Conservation (phyloP, 2,888 invertebrate species). For the Erpobdella octoculata region DNA sequence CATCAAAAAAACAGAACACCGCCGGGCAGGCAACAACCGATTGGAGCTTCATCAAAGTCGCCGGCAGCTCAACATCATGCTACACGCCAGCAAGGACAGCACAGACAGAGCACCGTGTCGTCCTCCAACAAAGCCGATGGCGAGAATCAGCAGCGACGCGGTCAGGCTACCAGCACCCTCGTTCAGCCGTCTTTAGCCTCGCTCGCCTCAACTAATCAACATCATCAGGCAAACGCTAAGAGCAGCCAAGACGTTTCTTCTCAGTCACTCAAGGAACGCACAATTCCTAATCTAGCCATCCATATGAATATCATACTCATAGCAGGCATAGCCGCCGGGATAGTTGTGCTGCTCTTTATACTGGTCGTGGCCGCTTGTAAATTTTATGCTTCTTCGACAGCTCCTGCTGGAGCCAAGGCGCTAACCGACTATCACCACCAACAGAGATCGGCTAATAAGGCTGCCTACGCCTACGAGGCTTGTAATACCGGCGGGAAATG, state of each 20-base stretch:
- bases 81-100: background rate
- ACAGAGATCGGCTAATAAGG: constrained; percentile 11
- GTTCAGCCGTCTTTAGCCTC: background rate
- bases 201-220: background rate
- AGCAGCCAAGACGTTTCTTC: constrained; percentile 19
- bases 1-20: background rate
- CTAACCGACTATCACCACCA: constrained; percentile 17
- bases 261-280: constrained; percentile 13
- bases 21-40: background rate
- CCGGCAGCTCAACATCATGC: constrained; percentile 6
- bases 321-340: constrained; percentile 28
- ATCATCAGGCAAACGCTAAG: background rate
- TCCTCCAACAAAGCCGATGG: background rate
- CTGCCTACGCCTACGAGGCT: constrained; percentile 30
- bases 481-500: constrained; percentile 28
- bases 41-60: constrained; percentile 16
- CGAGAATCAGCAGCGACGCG: background rate
- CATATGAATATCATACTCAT: constrained; percentile 30
- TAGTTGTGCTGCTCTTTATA: constrained; percentile 28
- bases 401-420: constrained; percentile 18
- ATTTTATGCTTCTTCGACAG: constrained; percentile 24
- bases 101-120: background rate
- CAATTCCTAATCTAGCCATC: constrained; percentile 21
- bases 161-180: background rate
- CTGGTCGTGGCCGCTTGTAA: constrained; percentile 29